These are phyloP conservation scores for Harlomillsia oculata DNA, from an alignment of 1,140 invertebrate genomes.

Conservation along the genomic window DNA sequence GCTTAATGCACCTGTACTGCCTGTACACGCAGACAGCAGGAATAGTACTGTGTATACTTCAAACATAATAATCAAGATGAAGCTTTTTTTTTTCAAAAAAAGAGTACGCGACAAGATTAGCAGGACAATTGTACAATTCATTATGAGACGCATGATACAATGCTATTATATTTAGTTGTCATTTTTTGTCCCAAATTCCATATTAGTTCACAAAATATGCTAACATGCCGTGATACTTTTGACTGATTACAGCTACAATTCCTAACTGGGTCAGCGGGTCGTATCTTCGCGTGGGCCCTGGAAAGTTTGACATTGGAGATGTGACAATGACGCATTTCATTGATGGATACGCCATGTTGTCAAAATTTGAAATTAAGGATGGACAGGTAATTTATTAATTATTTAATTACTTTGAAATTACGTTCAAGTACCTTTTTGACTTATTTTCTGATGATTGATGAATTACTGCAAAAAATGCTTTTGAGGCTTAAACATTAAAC, in stretches of 20 bases:
- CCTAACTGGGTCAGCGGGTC: slow-evolving; percentile 19
- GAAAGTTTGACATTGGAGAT: slow-evolving; percentile 43
- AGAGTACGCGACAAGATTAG: too few relatives aligned
- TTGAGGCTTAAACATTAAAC: not conserved
- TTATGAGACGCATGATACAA: too few relatives aligned
- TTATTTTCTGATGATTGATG: not conserved
- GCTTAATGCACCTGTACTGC: too few relatives aligned
- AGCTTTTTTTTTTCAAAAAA: too few relatives aligned
- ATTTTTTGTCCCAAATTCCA: too few relatives aligned
- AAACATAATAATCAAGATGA: too few relatives aligned
- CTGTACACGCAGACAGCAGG: too few relatives aligned
- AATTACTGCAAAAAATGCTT: not conserved
- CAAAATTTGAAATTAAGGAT: slow-evolving; percentile 39
- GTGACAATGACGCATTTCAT: slow-evolving; percentile 42
- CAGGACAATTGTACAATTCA: too few relatives aligned
- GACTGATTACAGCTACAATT: slow-evolving; percentile 17
- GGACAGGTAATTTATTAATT: slow-evolving; percentile 37
- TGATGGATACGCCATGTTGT: slow-evolving; percentile 41
- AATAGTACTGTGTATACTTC: too few relatives aligned
- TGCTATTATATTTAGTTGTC: too few relatives aligned
- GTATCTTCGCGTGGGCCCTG: slow-evolving; percentile 15
- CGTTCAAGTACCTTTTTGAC: not conserved
- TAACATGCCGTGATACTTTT: too few relatives aligned
- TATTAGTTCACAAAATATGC: too few relatives aligned
- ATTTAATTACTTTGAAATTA: not conserved